Evolutionary conservation across 2,797 vertebrate species (phyloP).

Genomic region (Epinephelus awoara): DNA sequence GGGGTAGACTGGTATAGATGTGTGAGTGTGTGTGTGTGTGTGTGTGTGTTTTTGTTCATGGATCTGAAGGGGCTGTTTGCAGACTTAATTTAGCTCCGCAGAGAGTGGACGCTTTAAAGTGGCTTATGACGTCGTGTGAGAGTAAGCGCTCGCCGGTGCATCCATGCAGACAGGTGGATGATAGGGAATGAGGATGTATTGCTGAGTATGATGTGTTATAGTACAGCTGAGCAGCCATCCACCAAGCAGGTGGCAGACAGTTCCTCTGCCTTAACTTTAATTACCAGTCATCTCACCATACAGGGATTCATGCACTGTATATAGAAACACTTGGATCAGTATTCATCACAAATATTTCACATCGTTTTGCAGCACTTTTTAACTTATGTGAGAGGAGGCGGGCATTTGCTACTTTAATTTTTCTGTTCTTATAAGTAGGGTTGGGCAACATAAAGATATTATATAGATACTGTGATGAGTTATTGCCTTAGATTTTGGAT

Average conservation of each 20-base stretch:
- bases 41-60: constrained; percentile 11
- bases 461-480: too few relatives aligned
- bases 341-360: not conserved
- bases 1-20: constrained; percentile 42
- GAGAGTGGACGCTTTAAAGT: constrained; percentile 35
- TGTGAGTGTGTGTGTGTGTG: not conserved
- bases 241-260: constrained; percentile 29
- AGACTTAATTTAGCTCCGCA: constrained; percentile 49
- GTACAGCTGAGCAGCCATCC: constrained; percentile 31
- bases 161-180: constrained; percentile 49
- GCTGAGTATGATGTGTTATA: constrained; percentile 36
- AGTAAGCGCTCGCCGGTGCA: constrained; percentile 20
- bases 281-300: not conserved
- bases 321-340: constrained; percentile 2
- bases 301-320: constrained; percentile 6
- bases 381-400: not conserved
- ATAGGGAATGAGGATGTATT: constrained; percentile 28
- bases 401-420: not conserved
- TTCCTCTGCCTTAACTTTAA: constrained; percentile 22
- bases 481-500: too few relatives aligned
- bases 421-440: too few relatives aligned
- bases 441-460: too few relatives aligned
- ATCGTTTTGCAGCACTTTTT: not conserved
- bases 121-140: constrained; percentile 38
- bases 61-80: constrained; percentile 51